Evolutionary conservation across 2,113 vertebrate genomes (phyloP).

Genomic region (Coracopsis vasa): DNA sequence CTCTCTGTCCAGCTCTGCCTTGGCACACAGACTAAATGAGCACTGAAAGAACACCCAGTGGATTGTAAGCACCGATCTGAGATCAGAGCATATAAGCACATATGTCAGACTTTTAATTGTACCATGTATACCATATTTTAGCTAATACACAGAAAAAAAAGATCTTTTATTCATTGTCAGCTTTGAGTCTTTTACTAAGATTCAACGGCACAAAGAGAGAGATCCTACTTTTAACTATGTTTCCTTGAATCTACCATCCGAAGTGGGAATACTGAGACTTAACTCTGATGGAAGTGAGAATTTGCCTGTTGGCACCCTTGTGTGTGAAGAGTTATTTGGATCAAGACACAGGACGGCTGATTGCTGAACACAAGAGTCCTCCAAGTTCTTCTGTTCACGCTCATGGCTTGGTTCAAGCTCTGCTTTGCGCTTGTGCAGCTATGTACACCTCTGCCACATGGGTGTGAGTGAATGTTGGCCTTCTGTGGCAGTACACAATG

Average conservation of each 20-base stretch:
- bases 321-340: fast-evolving
- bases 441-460: fast-evolving
- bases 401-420: not conserved
- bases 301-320: fast-evolving
- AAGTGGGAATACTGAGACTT: not conserved
- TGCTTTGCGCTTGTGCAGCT: not conserved
- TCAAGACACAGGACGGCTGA: not conserved
- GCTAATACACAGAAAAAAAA: not conserved
- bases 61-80: not conserved
- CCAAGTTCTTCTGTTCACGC: not conserved
- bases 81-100: not conserved
- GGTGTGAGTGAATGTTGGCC: fast-evolving
- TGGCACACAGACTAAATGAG: not conserved
- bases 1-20: not conserved
- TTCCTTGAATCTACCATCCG: not conserved
- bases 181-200: not conserved
- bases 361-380: not conserved
- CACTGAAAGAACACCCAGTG: not conserved
- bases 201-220: not conserved
- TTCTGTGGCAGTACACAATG: fast-evolving
- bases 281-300: not conserved
- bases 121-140: not conserved
- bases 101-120: not conserved
- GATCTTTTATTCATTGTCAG: not conserved
- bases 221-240: not conserved